Evolutionary conservation across 2,888 invertebrate genomes (phyloP).

Genomic region (Cerastoderma edule): DNA sequence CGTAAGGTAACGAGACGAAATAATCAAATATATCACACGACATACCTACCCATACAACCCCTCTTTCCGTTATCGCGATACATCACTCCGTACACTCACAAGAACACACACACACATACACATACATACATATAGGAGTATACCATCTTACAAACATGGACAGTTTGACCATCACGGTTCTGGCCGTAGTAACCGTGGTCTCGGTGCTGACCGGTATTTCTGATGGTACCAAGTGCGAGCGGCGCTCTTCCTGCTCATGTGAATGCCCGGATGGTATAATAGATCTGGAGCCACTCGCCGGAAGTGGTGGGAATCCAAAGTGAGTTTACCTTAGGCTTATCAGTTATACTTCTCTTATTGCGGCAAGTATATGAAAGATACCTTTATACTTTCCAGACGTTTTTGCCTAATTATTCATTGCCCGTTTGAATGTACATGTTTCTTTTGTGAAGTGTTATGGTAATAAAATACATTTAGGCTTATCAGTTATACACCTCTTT

Average conservation of each 20-base stretch:
- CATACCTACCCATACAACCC: background rate
- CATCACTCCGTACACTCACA: background rate
- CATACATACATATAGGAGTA: constrained; percentile 2
- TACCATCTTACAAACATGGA: too few species aligned
- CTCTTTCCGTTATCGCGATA: background rate
- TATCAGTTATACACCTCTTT: too few species aligned
- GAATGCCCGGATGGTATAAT: constrained; percentile 47
- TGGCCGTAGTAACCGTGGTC: background rate
- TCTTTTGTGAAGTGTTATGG: too few species aligned
- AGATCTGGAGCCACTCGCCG: constrained; percentile 38
- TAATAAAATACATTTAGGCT: too few species aligned
- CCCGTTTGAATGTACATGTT: too few species aligned
- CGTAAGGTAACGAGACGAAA: too few species aligned
- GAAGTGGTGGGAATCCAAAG: constrained; percentile 44
- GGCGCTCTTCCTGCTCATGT: constrained; percentile 51
- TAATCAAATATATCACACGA: too few species aligned
- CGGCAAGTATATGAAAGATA: constrained; percentile 3
- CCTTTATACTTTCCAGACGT: too few species aligned
- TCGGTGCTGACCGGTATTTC: background rate
- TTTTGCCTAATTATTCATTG: too few species aligned
- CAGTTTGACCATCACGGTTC: background rate
- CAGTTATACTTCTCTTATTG: too few species aligned
- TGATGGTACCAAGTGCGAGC: constrained; percentile 32
- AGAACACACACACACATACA: background rate
- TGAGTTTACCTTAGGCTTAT: too few species aligned